Evolutionary conservation across 2,797 vertebrate species (phyloP), one percentile per base, ranked within the genome.

Genomic region (Pipistrellus kuhlii): DNA sequence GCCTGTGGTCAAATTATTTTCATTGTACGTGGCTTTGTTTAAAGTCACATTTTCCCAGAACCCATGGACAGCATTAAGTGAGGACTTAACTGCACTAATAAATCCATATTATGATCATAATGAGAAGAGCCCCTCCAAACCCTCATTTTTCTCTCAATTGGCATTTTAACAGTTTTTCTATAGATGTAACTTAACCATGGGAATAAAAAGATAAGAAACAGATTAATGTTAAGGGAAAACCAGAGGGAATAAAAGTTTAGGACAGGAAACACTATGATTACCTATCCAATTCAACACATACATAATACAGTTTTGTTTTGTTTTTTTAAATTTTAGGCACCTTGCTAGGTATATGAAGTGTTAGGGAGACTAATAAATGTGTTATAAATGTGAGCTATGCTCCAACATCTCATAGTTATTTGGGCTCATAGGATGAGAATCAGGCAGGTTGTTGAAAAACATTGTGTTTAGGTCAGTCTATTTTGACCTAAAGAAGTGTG

Each of bases 91-190:
- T 32, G n/a, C 32, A 82, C 8, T 85, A 73, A 66, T 62, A 92
- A 97, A 84, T 88, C n/a, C 44, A 66, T 38, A 4, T 44, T 91
- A 17, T 76, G 13, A 59, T 51, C 44, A 83, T 41, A 86, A 85
- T 66, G 32, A 73, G 51, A 94, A 71, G 35, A 76, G 62, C 20
- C 20, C 30, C 25, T 68, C 17, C 2, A n/a, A 72, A 15, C 4
- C 30, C 69, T 88, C 44, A 11, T 71, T 93, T 81, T 84, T 81
- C 46, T 93, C 17, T 83, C 46, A 27, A 53, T 73, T 90, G 51
- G 15, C 9, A 85, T 90, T 94, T 95, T 82, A 88, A 66, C 11
- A 81, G 44, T 57, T 10, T 90, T 90, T 27, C 20, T 53, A 57
- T 32, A 69, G 71, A 2, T 14, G 5, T 77, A 86, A 80, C 44